phyloP scores from a whole-genome alignment of 2,113 vertebrate genomes.

The Passer montanus region DNA sequence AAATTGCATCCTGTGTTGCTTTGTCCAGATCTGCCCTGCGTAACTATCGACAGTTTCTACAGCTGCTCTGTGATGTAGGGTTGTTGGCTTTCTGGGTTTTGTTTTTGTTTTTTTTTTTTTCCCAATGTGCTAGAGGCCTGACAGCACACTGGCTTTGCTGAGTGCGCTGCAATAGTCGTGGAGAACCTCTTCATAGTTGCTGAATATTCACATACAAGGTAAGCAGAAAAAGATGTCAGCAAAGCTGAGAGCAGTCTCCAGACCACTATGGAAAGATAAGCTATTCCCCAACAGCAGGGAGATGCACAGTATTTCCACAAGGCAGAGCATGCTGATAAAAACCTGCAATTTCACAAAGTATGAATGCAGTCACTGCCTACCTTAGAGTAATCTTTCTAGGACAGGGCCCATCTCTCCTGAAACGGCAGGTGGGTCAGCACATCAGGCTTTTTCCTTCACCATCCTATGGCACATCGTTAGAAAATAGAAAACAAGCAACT shows the following conservation, averaged over 20 bases:
- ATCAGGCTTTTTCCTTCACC: not conserved
- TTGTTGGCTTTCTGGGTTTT: not conserved
- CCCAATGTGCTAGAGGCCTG: not conserved
- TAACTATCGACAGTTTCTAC: not conserved
- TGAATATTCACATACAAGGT: not conserved
- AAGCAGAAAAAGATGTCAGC: not conserved
- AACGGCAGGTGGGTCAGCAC: not conserved
- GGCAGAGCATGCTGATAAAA: not conserved
- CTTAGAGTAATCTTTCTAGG: not conserved
- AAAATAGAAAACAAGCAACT: not conserved
- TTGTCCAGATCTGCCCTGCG: not conserved
- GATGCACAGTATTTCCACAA: not conserved
- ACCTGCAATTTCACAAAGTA: not conserved
- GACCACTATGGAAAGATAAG: not conserved
- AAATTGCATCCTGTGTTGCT: not conserved
- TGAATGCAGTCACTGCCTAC: not conserved
- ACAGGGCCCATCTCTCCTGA: not conserved
- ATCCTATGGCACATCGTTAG: accelerated
- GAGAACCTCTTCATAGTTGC: not conserved
- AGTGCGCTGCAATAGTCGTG: not conserved
- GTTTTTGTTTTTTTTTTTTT: not conserved
- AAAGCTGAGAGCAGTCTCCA: not conserved
- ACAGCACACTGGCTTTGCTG: not conserved
- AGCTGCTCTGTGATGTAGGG: not conserved
- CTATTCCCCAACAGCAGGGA: not conserved